Conservation (phyloP, 1,140 invertebrate genomes). For the Conus ventricosus region DNA sequence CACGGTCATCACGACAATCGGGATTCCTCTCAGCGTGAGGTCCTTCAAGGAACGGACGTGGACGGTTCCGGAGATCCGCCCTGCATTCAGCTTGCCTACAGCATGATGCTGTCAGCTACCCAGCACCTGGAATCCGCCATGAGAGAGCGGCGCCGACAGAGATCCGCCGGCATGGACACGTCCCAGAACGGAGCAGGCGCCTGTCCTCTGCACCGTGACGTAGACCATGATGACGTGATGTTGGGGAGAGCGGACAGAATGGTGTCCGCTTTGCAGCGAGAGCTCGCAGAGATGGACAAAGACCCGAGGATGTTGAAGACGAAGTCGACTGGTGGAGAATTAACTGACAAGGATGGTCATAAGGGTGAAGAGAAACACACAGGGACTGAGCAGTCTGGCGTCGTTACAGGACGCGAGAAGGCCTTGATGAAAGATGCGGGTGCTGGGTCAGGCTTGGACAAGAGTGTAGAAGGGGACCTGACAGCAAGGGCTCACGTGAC, state of each 20-base stretch:
- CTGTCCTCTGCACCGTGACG: neutral
- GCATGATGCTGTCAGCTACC: neutral
- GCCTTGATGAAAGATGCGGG: too few species aligned
- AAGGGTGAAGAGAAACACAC: neutral
- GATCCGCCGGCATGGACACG: neutral
- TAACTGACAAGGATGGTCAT: neutral
- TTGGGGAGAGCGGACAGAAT: neutral
- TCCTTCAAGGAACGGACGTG: neutral
- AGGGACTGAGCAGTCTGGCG: neutral
- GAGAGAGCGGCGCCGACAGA: neutral
- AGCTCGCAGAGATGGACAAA: neutral
- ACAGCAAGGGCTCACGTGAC: too few species aligned
- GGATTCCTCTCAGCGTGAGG: too few species aligned
- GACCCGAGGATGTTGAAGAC: neutral
- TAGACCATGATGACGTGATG: neutral
- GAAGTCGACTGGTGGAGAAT: neutral
- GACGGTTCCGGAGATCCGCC: neutral
- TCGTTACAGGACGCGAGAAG: neutral
- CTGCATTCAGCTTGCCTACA: neutral
- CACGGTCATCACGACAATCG: too few species aligned
- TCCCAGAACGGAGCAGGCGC: too few species aligned
- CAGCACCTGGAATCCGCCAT: neutral
- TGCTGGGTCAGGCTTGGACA: too few species aligned
- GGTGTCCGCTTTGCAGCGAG: neutral
- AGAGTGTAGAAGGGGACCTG: too few species aligned